Conservation (phyloP, 2,113 vertebrate species). For the Platycercus adscitus region DNA sequence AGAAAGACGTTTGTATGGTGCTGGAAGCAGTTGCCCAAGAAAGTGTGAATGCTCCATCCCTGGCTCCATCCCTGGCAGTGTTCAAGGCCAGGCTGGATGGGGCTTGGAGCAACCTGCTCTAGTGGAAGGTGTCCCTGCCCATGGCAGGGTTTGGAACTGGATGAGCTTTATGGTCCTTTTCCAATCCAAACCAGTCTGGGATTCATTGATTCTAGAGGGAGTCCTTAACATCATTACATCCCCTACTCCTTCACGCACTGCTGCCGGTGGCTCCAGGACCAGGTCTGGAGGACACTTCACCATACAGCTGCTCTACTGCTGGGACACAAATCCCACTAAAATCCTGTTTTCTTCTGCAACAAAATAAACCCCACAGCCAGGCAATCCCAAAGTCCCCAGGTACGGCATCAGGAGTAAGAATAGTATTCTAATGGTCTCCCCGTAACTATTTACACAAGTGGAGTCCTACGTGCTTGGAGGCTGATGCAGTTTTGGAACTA, state of each 20-base stretch:
- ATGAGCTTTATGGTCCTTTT: not conserved
- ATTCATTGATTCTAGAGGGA: not conserved
- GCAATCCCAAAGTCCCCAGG: not conserved
- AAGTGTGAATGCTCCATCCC: not conserved
- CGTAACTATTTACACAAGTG: accelerated
- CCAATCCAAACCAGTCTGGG: not conserved
- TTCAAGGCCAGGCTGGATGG: too few relatives aligned
- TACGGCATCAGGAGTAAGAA: accelerated
- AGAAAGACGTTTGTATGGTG: accelerated
- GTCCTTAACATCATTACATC: not conserved
- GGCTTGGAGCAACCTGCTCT: not conserved
- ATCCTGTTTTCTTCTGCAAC: not conserved
- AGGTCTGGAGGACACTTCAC: not conserved
- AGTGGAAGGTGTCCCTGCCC: not conserved
- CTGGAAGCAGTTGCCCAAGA: not conserved
- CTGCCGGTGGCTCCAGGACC: not conserved
- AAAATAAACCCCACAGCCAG: not conserved
- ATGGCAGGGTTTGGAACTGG: not conserved
- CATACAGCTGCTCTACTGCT: not conserved
- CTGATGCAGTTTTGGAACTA: not conserved
- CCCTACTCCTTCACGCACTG: accelerated
- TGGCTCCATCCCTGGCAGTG: not conserved
- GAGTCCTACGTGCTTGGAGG: not conserved
- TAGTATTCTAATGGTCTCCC: not conserved
- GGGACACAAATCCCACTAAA: accelerated